phyloP scores from a whole-genome alignment of 2,113 vertebrate species.

The Nerophis lumbriciformis region DNA sequence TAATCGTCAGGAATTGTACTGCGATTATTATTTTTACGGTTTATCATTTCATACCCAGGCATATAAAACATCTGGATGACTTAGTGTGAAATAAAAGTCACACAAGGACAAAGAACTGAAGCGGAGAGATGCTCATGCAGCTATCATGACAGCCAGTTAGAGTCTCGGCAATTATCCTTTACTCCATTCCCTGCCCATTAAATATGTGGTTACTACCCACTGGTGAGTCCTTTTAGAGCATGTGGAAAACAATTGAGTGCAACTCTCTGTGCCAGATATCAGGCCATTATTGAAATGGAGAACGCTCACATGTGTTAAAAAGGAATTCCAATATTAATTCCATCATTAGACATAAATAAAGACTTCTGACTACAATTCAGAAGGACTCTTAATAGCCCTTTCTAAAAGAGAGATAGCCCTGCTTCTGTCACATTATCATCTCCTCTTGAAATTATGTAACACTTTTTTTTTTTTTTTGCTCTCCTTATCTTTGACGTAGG shows the following conservation, averaged over 20 bases:
- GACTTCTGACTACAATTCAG: slow-evolving; percentile 4
- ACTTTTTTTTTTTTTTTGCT: slow-evolving; percentile 20
- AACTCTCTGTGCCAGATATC: slow-evolving; percentile 11
- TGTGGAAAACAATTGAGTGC: slow-evolving; percentile 3
- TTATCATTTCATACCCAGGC: no score
- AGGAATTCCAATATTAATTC: no score
- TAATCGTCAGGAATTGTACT: no score
- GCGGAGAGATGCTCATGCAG: no score
- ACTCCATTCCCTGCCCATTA: neutral
- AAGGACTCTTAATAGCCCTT: slow-evolving; percentile 24
- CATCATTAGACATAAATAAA: neutral
- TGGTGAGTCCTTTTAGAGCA: slow-evolving; percentile 1
- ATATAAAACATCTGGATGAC: no score
- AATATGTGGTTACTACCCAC: neutral
- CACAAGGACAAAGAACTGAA: no score
- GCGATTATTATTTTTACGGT: no score
- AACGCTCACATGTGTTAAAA: no score
- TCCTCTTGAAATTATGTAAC: slow-evolving; percentile 22
- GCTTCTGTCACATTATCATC: slow-evolving; percentile 14
- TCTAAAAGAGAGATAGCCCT: slow-evolving; percentile 17
- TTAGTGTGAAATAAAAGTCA: no score
- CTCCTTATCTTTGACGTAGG: slow-evolving; percentile 30
- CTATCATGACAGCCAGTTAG: no score
- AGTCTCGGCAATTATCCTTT: neutral
- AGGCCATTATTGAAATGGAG: slow-evolving; percentile 12